Percentiles rank a stretch among this genome's conserved stretches.
Evolutionary conservation across 2,797 vertebrate genomes (phyloP).

Genomic region (Ptychobarbus kaznakovi): DNA sequence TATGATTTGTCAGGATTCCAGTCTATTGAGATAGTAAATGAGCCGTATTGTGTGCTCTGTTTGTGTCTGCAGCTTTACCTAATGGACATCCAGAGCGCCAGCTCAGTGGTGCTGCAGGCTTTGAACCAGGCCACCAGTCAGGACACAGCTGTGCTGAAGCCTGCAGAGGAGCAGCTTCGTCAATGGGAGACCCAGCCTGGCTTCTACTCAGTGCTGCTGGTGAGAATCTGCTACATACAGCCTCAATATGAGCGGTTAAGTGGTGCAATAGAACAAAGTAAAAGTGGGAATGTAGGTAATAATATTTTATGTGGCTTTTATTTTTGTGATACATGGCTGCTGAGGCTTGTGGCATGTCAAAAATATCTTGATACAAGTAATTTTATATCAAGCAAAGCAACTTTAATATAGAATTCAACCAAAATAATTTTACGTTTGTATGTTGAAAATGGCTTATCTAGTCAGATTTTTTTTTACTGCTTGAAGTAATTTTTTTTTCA

Average conservation of each 20-base stretch:
- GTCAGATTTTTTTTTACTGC: not conserved
- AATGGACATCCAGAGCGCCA: constrained; percentile 95
- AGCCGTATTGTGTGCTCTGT: constrained; percentile 10
- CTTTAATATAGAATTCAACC: not conserved
- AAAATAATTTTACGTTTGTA: not conserved
- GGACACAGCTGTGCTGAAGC: constrained; percentile 92
- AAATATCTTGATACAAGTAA: not conserved
- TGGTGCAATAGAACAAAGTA: not conserved
- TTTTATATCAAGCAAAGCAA: not conserved
- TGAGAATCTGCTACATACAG: constrained; percentile 67
- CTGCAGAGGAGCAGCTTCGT: constrained; percentile 93
- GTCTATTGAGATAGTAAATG: constrained; percentile 9
- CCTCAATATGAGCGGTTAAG: not conserved
- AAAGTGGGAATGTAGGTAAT: not conserved
- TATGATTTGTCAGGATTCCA: not conserved
- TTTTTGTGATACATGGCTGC: not conserved
- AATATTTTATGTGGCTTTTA: not conserved
- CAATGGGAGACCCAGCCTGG: constrained; percentile 98
- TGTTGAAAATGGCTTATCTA: not conserved
- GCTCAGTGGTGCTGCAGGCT: constrained; percentile 91
- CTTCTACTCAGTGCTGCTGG: constrained; percentile 96
- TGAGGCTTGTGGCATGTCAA: not conserved
- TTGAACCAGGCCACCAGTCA: constrained; percentile 97
- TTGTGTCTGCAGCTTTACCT: constrained; percentile 65
- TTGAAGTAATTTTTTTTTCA: not conserved